Base-by-base conservation (phyloP, 1,140 invertebrate genomes). In the Holotrichia oblita region DNA sequence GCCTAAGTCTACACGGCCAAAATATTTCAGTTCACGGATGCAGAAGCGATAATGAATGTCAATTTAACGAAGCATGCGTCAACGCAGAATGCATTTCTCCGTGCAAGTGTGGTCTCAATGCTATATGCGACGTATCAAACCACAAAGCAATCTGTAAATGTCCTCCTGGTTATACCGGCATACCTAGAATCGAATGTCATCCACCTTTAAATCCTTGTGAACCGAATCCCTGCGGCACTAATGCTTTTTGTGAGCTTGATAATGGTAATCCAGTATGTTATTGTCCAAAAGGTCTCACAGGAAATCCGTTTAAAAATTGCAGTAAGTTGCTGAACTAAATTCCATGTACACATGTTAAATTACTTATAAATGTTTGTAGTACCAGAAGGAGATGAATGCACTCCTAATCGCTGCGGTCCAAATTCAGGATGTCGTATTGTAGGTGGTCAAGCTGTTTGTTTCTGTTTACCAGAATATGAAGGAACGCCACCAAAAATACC, bases 221-320 rank as follows among this genome's bases (percentile, higher is more conserved):
- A 80, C 94, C 94, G 24, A 95, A 94, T 87, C 95, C 95, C 20
- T 97, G 96, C 86, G 96, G 95, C 17, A 86, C 91, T 0, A 93
- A 94, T 83, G 95, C 96, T 9, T 86, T 94, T 64, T 97, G 96
- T 85, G 95, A 97, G 88, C 89, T 93, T 55, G 94, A 96, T 83
- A 93, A 95, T 83, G 95, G 94, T 79, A 94, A 93, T 87, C 94
- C 95, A 0, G 94, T 97, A 81, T 97, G 96, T 83, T 96, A 92
- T 87, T 98, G 96, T 86, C 95, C 95, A 0, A 95, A 95, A 85
- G 95, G 95, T 81, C 89, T 94, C 76, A 97, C 95, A 10, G 96
- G 96, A 87, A 96, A 97, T 91, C 96, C 96, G 12, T 97, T 97
- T 84, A 92, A 94, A 80, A 94, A 93, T 88, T 97, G 95, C 89